Percentiles rank a stretch among this genome's conserved stretches.
Conservation (phyloP, 2,888 invertebrate genomes). For the Drosophila kuntzei region DNA sequence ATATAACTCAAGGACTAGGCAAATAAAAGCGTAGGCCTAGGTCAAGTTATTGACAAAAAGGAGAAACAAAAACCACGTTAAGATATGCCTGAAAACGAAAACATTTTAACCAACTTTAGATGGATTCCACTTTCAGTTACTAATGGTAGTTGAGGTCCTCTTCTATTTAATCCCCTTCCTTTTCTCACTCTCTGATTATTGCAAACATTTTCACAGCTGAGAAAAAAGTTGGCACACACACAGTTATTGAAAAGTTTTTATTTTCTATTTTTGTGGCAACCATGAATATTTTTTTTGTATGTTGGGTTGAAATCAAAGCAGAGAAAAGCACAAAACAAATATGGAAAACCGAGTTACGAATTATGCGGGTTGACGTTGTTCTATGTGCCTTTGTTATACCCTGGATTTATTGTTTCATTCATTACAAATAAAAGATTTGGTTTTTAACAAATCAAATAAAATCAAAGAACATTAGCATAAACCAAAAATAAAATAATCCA, state of each 20-base stretch:
- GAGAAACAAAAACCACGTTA: constrained; percentile 1
- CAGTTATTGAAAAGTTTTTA: neutral
- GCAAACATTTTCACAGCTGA: neutral
- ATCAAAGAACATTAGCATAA: no score
- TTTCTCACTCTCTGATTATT: neutral
- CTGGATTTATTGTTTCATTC: no score
- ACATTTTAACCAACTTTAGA: neutral
- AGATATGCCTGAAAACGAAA: neutral
- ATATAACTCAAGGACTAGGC: constrained; percentile 16
- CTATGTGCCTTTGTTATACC: neutral
- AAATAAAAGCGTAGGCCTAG: constrained; percentile 17
- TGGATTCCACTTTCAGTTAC: neutral
- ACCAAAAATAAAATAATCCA: no score
- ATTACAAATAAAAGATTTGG: no score
- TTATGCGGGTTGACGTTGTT: constrained; percentile 14
- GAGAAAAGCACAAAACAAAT: constrained; percentile 20
- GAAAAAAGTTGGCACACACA: neutral
- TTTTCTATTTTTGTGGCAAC: neutral
- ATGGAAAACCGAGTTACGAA: constrained; percentile 14
- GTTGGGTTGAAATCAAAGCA: constrained; percentile 16
- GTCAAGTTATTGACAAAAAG: constrained; percentile 13
- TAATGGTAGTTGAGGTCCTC: neutral
- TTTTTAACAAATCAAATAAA: no score
- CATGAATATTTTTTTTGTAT: constrained; percentile 25
- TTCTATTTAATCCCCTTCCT: neutral